Evolutionary conservation across 1,140 invertebrate species (phyloP), one percentile per base, ranked within the genome.

Genomic region (Argopecten irradians): DNA sequence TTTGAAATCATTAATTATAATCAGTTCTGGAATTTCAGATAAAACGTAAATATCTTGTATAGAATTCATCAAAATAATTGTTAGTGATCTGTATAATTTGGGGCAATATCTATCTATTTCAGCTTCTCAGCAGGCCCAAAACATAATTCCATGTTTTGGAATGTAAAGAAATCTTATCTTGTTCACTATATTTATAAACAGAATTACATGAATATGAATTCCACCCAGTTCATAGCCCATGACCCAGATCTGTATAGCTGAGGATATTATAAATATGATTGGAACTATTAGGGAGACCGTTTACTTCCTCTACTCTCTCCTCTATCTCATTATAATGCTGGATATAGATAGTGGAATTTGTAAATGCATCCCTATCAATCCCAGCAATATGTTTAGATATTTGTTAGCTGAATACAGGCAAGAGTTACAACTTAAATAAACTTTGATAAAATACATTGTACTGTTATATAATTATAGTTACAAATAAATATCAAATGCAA

Each of bases 221-320:
- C 55, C 55, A 28, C 55, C 55, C 55, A 71, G 55, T 71, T 71
- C 55, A 71, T 28, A 71, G 55, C n/a, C 28, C 28, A 8, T 71
- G 55, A 71, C 55, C 43, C 22, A 55, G 22, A 55, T n/a, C 55
- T 71, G 55, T 28, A 28, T 28, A 71, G 1, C 55, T 71, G 22
- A n/a, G 22, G 55, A 71, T 71, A 71, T 71, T 71, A 71, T 71
- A 28, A 28, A 71, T 71, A 71, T 71, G 55, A 71, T 71, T 71
- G n/a, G n/a, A 71, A n/a, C 55, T 28, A 16, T 71, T 71, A 71
- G 55, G n/a, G n/a, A 71, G 22, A 28, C 55, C 16, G 13, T 71
- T 71, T 71, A 3, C n/a, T n/a, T 71, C n/a, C n/a, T 71, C 55
- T 28, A 71, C 28, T 8, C n/a, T n/a, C 55, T 71, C 28, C 55